Evolutionary conservation across 2,113 vertebrate species (phyloP).

Genomic region (Ahaetulla prasina): DNA sequence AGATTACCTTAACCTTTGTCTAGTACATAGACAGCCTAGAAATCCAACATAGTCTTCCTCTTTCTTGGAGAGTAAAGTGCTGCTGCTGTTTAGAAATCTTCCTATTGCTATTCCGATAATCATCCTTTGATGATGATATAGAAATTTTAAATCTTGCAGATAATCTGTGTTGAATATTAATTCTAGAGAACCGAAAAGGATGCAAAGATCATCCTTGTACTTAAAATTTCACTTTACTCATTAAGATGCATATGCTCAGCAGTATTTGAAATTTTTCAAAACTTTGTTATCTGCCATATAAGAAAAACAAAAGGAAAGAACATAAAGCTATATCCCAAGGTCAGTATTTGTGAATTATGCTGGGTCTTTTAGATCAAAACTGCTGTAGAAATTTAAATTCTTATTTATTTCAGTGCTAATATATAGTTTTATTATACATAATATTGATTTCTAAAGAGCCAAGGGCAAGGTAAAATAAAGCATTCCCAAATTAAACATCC

Average conservation of each 20-base stretch:
- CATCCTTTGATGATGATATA: constrained; percentile 17
- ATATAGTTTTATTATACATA: constrained; percentile 1
- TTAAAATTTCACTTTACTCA: background rate
- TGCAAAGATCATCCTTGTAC: background rate
- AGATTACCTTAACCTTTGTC: background rate
- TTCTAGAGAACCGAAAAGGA: background rate
- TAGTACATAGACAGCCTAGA: background rate
- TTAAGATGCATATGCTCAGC: background rate
- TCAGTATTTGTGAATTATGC: constrained; percentile 4
- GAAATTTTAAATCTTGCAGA: constrained; percentile 19
- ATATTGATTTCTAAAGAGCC: constrained; percentile 16
- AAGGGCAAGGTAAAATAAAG: background rate
- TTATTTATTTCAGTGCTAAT: constrained; percentile 28
- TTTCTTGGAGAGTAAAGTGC: constrained; percentile 29
- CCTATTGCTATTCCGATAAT: constrained; percentile 6
- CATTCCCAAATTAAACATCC: constrained; percentile 29
- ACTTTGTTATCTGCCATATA: background rate
- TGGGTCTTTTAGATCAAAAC: constrained; percentile 6
- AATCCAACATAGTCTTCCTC: constrained; percentile 29
- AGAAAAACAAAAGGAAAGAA: background rate
- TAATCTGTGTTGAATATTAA: constrained; percentile 27
- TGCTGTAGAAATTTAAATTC: constrained; percentile 26
- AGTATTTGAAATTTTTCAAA: background rate
- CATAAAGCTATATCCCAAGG: background rate
- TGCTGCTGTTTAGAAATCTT: background rate